Conservation (phyloP, 1,140 invertebrate species). For the Wiebesia pumilae region DNA sequence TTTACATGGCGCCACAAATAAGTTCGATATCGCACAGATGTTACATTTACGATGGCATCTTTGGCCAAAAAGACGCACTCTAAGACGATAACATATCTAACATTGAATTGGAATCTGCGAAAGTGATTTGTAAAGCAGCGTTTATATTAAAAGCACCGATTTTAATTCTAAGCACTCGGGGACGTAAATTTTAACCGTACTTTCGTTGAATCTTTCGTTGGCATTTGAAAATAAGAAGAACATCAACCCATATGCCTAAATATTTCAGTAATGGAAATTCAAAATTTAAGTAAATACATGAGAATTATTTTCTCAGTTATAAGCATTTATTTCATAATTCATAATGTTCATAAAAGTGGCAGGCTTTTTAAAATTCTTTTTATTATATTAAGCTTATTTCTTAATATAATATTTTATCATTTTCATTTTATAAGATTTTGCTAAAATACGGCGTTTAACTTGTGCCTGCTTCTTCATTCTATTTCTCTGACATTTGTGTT, state of each 20-base stretch:
- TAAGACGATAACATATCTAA: background rate
- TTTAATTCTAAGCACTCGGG: background rate
- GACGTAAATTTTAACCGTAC: conserved; percentile 27
- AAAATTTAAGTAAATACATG: no score
- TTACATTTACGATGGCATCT: background rate
- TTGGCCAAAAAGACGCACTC: background rate
- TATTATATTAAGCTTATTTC: background rate
- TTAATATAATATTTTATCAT: background rate
- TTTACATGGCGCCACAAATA: conserved; percentile 23
- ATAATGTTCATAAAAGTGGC: no score
- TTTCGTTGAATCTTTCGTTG: conserved; percentile 6
- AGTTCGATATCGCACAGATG: background rate
- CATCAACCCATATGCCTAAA: background rate
- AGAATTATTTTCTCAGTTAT: no score
- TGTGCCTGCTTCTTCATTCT: background rate
- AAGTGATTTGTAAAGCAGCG: conserved; percentile 33
- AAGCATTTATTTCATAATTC: no score
- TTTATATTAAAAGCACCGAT: background rate
- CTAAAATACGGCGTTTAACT: background rate
- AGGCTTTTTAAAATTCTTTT: no score
- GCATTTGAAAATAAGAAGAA: conserved; percentile 31
- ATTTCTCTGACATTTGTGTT: background rate
- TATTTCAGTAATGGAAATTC: no score
- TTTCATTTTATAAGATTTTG: background rate
- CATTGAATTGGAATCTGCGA: background rate